Percentiles rank a stretch among this genome's conserved stretches.
phyloP scores from a whole-genome alignment of 2,888 invertebrate genomes.

The Yponomeuta plumbellus region DNA sequence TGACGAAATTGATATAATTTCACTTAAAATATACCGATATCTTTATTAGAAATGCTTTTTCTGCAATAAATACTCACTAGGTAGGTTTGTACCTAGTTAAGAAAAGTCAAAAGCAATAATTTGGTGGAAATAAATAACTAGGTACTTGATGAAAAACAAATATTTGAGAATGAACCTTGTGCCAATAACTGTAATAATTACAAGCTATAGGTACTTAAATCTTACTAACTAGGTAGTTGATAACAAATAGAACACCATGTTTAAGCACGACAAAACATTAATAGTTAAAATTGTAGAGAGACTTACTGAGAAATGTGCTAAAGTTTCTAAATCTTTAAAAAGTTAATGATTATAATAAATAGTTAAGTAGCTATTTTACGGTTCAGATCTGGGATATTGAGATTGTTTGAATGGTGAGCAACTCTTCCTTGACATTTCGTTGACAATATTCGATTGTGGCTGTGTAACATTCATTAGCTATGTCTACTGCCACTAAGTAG shows the following conservation, averaged over 20 bases:
- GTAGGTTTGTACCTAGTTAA: constrained; percentile 32
- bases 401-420: constrained; percentile 46
- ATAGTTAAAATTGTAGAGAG: constrained; percentile 78
- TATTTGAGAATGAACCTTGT: constrained; percentile 43
- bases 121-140: background rate
- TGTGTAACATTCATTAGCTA: constrained; percentile 48
- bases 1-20: constrained; percentile 74
- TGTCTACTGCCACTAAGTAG: constrained; percentile 64
- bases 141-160: background rate
- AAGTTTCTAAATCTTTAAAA: constrained; percentile 71
- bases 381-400: constrained; percentile 66
- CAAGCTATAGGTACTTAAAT: constrained; percentile 58
- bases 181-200: constrained; percentile 75
- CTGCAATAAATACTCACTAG: constrained; percentile 26
- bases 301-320: constrained; percentile 78
- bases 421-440: constrained; percentile 54
- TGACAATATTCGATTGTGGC: constrained; percentile 68
- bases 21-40: constrained; percentile 59
- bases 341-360: constrained; percentile 55
- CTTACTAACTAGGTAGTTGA: constrained; percentile 75
- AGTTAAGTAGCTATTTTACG: constrained; percentile 35
- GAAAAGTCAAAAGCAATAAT: constrained; percentile 38
- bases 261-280: constrained; percentile 78
- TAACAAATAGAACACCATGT: constrained; percentile 78
- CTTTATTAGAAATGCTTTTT: constrained; percentile 41